Evolutionary conservation across 1,140 invertebrate genomes (phyloP).

Genomic region (Leguminivora glycinivorella): DNA sequence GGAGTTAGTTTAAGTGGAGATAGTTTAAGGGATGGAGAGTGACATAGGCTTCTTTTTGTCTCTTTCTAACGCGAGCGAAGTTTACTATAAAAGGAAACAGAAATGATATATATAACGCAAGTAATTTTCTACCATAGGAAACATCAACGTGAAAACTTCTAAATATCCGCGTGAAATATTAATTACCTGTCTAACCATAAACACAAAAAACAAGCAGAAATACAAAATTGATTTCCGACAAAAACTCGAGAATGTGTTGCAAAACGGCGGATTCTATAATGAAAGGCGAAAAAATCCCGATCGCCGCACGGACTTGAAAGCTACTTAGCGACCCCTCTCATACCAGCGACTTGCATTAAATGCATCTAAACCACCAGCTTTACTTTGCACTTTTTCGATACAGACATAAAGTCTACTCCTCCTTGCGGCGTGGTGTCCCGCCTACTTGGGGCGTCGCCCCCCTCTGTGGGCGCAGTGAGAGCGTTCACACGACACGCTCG

Average conservation of each 20-base stretch:
- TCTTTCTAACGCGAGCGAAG: too few species aligned
- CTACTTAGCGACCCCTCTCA: constrained; percentile 65
- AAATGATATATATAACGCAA: too few species aligned
- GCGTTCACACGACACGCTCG: constrained; percentile 72
- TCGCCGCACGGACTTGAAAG: constrained; percentile 53
- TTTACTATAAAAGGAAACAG: too few species aligned
- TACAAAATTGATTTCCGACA: neutral
- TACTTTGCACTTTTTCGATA: constrained; percentile 32
- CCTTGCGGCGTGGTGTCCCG: constrained; percentile 49
- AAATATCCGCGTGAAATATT: too few species aligned
- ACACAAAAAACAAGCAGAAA: neutral
- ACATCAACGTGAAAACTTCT: too few species aligned
- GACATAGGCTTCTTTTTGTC: too few species aligned
- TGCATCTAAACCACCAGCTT: constrained; percentile 40
- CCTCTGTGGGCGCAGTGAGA: constrained; percentile 50
- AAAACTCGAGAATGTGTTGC: constrained; percentile 27
- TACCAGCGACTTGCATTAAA: constrained; percentile 57
- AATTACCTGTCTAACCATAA: neutral
- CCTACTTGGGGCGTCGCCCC: constrained; percentile 73
- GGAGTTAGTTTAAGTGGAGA: too few species aligned
- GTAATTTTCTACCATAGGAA: too few species aligned
- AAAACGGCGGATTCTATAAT: constrained; percentile 17
- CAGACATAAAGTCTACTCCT: constrained; percentile 41
- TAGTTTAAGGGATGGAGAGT: too few species aligned
- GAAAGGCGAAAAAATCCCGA: constrained; percentile 52